Conservation (phyloP, 2,888 invertebrate genomes). For the Syrista parreyssii region DNA sequence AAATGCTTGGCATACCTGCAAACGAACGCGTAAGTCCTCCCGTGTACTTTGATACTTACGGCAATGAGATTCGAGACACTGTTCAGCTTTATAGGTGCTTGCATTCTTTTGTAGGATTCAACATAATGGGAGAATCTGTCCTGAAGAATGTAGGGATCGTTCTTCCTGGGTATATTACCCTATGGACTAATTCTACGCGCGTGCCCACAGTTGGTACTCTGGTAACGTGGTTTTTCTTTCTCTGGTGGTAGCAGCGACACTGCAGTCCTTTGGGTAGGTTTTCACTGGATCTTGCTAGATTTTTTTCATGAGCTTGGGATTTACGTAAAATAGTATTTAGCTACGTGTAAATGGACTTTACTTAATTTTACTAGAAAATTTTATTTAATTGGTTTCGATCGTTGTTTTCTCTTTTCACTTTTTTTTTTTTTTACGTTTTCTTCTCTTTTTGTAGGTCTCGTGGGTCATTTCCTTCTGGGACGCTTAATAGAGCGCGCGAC, state of each 20-base stretch:
- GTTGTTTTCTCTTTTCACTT: background rate
- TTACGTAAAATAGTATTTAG: background rate
- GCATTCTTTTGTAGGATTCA: background rate
- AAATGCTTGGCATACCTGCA: constrained; percentile 47
- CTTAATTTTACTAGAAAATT: background rate
- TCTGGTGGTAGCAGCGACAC: background rate
- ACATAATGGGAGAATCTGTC: background rate
- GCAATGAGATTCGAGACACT: background rate
- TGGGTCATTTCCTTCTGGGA: constrained; percentile 27
- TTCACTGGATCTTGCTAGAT: background rate
- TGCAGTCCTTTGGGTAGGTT: background rate
- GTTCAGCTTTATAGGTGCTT: background rate
- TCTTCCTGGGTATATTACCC: background rate
- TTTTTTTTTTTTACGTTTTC: background rate
- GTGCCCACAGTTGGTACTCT: background rate
- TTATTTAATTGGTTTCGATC: background rate
- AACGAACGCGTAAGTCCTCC: constrained; percentile 39
- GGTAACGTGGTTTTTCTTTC: background rate
- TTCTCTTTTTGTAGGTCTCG: constrained; percentile 23
- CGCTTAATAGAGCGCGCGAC: constrained; percentile 11
- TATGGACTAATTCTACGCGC: background rate
- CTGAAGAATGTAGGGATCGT: background rate
- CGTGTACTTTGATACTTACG: constrained; percentile 1
- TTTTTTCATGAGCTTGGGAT: background rate
- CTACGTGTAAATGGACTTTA: background rate